Evolutionary conservation across 1,140 invertebrate species (phyloP), one percentile per base, ranked within the genome.

Genomic region (Eumaeus atala): DNA sequence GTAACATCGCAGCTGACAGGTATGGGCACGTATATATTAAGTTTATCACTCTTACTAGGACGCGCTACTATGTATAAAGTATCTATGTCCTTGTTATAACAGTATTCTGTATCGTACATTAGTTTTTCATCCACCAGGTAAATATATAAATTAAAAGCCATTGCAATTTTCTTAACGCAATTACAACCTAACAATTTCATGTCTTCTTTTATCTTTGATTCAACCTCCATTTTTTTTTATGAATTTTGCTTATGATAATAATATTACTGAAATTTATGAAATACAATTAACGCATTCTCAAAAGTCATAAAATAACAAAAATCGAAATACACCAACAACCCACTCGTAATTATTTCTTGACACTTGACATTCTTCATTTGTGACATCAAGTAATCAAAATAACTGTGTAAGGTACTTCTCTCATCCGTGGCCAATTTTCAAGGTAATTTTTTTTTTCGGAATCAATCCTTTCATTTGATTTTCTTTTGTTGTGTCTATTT

Each of bases 71-170:
- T 67, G 37, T 86, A 86, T 2, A 86, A 51, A 0, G 73, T 77
- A 28, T 84, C 75, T 49, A 87, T 76, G 21, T 87, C 84, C 48
- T 69, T 77, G 48, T 87, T 84, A 42, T 76, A 87, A 53, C 81
- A 87, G 56, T 87, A 87, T 66, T 87, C 84, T 0, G 79, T 82
- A 38, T 87, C 84, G 48, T 87, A 84, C 84, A 87, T 87, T 0
- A 77, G 57, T 64, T 84, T 83, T 51, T 79, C 65, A 48, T 87
- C 84, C 0, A 87, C 70, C 48, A 87, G 71, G 60, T 82, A 61
- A 12, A 84, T 70, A 48, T 87, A 87, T 11, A 87, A 58, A 38
- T 75, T 59, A 51, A 71, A 84, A 0, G 80, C 80, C 5, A 87
- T 54, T 1, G 74, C 57, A n/a, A 87, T 71, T 66, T 84, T 84